Evolutionary conservation across 2,888 invertebrate species (phyloP), one percentile per base, ranked within the genome.

Genomic region (Drosophila prolongata): DNA sequence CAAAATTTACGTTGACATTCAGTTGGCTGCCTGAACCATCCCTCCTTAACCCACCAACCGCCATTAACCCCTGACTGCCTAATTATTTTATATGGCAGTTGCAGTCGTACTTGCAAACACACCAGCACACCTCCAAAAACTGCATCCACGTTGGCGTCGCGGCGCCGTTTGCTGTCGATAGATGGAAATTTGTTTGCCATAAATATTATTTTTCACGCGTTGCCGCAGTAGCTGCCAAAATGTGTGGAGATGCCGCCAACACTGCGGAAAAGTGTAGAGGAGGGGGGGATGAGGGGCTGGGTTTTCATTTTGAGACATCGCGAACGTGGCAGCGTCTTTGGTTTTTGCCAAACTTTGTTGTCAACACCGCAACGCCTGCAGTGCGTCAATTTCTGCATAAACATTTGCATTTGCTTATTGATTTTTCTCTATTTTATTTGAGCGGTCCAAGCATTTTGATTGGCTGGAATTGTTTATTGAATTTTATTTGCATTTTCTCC

Each of bases 171-270:
- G 68, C 78, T 76, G 81, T 85, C 86, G 86, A 87, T 85, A 55
- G 67, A 82, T 75, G 83, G 82, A 84, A 87, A 84, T 84, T 84
- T 84, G 83, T 87, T 87, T 87, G 87, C 87, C 87, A 87, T 87
- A 84, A 87, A 87, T 84, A 87, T 83, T 79, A 57, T 76, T 83
- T 86, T 82, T 81, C 86, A 83, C 79, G 84, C 77, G 73, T 52
- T 69, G 81, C 79, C 66, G 75, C 87, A 61, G 80, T 81, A 81
- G 80, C 83, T 68, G 82, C 75, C 68, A 52, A 71, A 76, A 27
- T 11, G 38, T 53, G 55, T 40, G 57, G 56, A 74, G 69, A 56
- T 44, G 64, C 75, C 80, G 80, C 78, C 80, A 78, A 78, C 78
- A 72, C 78, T 49, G 35, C 10, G 19, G 6, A 24, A 13, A 8